Conservation (phyloP, 2,797 vertebrate genomes). For the Champsocephalus esox region DNA sequence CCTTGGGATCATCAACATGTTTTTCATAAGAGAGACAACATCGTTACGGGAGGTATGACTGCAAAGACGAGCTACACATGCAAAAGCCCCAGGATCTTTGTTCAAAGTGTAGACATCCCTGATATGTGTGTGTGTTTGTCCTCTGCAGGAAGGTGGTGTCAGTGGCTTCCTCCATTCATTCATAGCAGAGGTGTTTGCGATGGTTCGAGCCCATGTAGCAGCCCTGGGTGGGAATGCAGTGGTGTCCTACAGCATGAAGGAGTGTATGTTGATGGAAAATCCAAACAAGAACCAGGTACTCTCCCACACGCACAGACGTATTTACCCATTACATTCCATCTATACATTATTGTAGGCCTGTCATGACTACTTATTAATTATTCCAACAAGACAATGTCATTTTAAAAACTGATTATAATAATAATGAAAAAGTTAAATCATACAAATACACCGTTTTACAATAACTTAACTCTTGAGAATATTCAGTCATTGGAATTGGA, state of each 20-base stretch:
- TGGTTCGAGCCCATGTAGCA: constrained; percentile 98
- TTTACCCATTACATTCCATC: neutral
- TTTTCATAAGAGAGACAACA: constrained; percentile 98
- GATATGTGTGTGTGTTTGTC: constrained; percentile 20
- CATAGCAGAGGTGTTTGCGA: constrained; percentile 97
- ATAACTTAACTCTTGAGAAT: too few relatives aligned
- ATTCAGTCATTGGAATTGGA: too few relatives aligned
- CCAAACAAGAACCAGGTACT: constrained; percentile 98
- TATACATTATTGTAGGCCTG: neutral
- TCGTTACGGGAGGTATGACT: constrained; percentile 94
- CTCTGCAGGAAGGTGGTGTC: constrained; percentile 93
- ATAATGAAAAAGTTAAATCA: too few relatives aligned
- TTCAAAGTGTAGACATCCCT: neutral
- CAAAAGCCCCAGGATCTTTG: neutral
- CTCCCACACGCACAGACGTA: neutral
- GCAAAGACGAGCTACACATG: neutral
- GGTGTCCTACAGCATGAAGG: constrained; percentile 99
- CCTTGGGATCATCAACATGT: constrained; percentile 99
- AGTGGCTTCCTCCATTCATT: constrained; percentile 98
- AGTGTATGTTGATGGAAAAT: constrained; percentile 99
- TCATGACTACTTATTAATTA: too few relatives aligned
- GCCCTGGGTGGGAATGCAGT: constrained; percentile 97
- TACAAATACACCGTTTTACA: too few relatives aligned
- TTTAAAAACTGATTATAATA: too few relatives aligned
- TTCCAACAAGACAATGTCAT: too few relatives aligned